Conservation (phyloP, 2,113 vertebrate species). For the Cyrtonyx montezumae region DNA sequence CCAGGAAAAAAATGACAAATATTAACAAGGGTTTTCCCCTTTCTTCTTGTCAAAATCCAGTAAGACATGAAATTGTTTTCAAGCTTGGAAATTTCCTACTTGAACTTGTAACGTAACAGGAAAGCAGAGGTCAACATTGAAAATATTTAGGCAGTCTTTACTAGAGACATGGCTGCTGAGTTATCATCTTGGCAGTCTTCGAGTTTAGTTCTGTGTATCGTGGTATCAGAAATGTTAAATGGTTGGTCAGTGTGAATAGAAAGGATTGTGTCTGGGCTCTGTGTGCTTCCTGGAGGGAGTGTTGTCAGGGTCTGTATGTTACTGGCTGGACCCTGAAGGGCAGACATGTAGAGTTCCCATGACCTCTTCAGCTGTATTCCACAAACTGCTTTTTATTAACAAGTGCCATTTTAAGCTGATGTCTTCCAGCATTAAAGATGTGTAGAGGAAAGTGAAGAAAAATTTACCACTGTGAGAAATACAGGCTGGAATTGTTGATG, state of each 20-base stretch:
- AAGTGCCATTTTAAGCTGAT: neutral
- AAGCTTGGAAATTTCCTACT: neutral
- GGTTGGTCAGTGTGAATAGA: neutral
- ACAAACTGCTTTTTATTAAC: neutral
- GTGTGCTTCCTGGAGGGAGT: neutral
- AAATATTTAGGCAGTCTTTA: neutral
- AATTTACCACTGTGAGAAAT: neutral
- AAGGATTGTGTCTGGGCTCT: neutral
- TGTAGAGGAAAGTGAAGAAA: neutral
- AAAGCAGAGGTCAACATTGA: neutral
- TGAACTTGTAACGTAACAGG: neutral
- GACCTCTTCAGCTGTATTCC: neutral
- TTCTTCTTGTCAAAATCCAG: neutral
- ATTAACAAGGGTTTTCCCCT: neutral
- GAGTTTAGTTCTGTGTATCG: neutral
- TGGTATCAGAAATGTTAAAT: neutral
- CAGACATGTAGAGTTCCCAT: neutral
- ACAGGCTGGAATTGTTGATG: neutral
- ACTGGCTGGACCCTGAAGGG: neutral
- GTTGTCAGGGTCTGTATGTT: neutral
- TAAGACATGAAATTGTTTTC: neutral
- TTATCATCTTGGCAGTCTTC: neutral
- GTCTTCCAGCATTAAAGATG: neutral
- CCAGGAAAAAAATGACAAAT: neutral
- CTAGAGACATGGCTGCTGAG: neutral